Conservation (phyloP, 1,140 invertebrate genomes). For the Brachionus manjavacas region DNA sequence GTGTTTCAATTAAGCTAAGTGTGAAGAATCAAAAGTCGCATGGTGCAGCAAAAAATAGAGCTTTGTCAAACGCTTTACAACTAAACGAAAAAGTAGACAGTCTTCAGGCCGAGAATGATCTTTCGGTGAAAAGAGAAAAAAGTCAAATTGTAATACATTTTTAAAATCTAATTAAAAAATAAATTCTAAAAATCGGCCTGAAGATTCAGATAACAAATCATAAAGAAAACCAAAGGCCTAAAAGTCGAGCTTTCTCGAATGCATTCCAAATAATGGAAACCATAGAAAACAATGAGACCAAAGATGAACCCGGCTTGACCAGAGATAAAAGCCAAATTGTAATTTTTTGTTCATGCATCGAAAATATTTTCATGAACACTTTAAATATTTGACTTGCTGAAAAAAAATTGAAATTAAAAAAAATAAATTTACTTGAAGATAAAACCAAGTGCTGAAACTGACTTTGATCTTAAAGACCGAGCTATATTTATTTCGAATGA, state of each 20-base stretch:
- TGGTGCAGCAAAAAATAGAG: not conserved
- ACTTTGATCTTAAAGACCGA: not conserved
- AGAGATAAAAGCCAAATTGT: slow-evolving; percentile 31
- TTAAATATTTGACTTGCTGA: not conserved
- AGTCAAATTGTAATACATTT: not conserved
- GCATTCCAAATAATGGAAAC: not conserved
- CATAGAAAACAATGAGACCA: not conserved
- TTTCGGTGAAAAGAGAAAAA: not conserved
- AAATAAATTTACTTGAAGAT: slow-evolving; percentile 12
- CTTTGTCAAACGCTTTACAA: not conserved
- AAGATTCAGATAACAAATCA: not conserved
- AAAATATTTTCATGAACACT: not conserved
- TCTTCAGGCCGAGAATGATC: not conserved
- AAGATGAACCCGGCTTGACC: not conserved
- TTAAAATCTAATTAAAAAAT: not conserved
- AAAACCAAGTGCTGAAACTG: not conserved
- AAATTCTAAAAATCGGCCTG: not conserved
- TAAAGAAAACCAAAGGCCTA: not conserved
- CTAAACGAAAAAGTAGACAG: not conserved
- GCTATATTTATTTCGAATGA: not conserved
- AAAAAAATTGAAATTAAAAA: not conserved
- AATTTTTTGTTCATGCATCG: not conserved
- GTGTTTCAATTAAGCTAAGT: not conserved
- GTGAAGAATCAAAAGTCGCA: not conserved
- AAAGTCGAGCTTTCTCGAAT: not conserved